Percentiles rank a stretch among this genome's conserved stretches.
Conservation (phyloP, 2,888 invertebrate species). For the Sisyra nigra region DNA sequence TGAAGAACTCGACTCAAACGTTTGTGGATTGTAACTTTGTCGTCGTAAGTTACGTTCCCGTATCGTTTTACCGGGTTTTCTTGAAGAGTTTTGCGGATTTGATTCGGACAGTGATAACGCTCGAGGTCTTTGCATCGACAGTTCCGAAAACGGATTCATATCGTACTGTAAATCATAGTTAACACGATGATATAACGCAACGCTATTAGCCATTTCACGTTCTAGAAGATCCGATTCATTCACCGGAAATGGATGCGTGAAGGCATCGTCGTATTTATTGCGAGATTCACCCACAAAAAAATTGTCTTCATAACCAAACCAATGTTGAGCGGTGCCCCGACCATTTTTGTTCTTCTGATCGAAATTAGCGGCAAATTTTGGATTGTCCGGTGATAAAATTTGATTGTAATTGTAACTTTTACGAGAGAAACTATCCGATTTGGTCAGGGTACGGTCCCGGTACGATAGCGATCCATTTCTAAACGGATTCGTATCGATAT, state of each 20-base stretch:
- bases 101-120: constrained; percentile 35
- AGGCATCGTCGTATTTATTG: neutral
- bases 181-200: constrained; percentile 1
- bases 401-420: constrained; percentile 23
- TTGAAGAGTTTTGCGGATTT: constrained; percentile 20
- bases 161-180: constrained; percentile 4
- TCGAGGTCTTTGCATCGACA: constrained; percentile 23
- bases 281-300: neutral
- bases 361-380: constrained; percentile 1
- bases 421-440: constrained; percentile 27
- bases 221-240: neutral
- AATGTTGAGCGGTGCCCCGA: constrained; percentile 1
- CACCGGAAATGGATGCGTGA: constrained; percentile 2
- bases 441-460: constrained; percentile 25
- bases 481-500: constrained; percentile 15
- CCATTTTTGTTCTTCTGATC: constrained; percentile 4
- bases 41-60: constrained; percentile 35
- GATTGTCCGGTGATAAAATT: constrained; percentile 9
- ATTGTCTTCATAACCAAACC: neutral
- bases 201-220: neutral
- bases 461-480: constrained; percentile 14
- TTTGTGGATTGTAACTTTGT: constrained; percentile 39
- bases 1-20: constrained; percentile 33
- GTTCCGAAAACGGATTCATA: constrained; percentile 10
- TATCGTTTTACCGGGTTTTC: constrained; percentile 27